A percentile compares a stretch with the other conserved stretches of the same genome.
Conservation (phyloP, 2,888 invertebrate genomes). For the Fragum whitleyi region DNA sequence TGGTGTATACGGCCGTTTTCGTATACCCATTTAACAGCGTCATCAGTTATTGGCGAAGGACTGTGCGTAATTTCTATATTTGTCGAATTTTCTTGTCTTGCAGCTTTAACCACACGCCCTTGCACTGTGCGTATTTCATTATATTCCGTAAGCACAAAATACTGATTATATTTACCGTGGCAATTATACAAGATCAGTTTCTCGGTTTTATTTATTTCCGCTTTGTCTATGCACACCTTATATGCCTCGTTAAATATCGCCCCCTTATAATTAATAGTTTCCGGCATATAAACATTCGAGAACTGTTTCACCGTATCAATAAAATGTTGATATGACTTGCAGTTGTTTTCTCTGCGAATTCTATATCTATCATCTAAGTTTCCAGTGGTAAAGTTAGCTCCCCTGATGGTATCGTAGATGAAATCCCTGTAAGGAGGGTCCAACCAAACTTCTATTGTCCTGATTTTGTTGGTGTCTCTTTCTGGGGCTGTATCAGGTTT, state of each 20-base stretch:
- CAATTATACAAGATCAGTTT: constrained; percentile 1
- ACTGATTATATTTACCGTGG: constrained; percentile 13
- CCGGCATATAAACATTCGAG: constrained; percentile 4
- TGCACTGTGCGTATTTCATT: neutral
- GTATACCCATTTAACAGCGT: constrained; percentile 4
- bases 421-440: constrained; percentile 7
- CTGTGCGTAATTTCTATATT: neutral
- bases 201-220: neutral
- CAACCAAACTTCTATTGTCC: constrained; percentile 20
- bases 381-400: neutral
- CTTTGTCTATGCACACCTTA: neutral
- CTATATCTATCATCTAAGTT: constrained; percentile 3
- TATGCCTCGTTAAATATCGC: neutral
- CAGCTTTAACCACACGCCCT: neutral
- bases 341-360: constrained; percentile 10
- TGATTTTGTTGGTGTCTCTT: neutral
- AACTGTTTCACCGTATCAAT: constrained; percentile 18
- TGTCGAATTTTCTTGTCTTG: neutral
- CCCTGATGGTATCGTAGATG: neutral
- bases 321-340: constrained; percentile 21
- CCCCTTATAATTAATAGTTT: neutral
- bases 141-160: constrained; percentile 13
- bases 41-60: neutral
- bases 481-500: neutral
- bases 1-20: neutral